Evolutionary conservation across 2,888 invertebrate species (phyloP).

Genomic region (Dicyrtoma fusca): DNA sequence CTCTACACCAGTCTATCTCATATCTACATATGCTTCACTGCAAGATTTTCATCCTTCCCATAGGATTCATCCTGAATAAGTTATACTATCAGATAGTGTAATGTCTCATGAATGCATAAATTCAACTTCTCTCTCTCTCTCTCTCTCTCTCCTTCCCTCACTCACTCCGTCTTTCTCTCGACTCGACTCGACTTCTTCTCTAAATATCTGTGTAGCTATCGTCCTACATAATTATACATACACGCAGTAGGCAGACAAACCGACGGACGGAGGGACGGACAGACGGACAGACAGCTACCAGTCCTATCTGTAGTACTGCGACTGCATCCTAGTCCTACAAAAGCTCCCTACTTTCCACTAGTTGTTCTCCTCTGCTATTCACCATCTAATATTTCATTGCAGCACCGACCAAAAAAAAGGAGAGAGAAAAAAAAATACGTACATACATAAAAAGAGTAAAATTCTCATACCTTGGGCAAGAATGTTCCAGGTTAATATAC

Average conservation of each 20-base stretch:
- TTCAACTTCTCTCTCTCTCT: background rate
- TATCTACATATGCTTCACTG: background rate
- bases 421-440: background rate
- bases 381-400: no score
- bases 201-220: background rate
- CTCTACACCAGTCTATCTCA: background rate
- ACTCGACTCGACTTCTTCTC: background rate
- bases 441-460: background rate
- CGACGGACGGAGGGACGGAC: no score
- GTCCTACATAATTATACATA: no score
- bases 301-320: no score
- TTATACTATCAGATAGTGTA: slow-evolving; percentile 17
- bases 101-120: slow-evolving; percentile 19
- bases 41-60: slow-evolving; percentile 9
- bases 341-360: no score
- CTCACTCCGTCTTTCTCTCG: background rate
- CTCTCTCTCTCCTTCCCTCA: background rate
- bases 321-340: no score
- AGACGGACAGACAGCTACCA: no score
- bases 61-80: slow-evolving; percentile 3
- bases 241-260: background rate
- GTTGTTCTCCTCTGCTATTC: no score
- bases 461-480: slow-evolving; percentile 68
- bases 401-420: background rate
- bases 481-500: slow-evolving; percentile 73